Conservation (phyloP, 2,888 invertebrate genomes). For the Elmis aenea region DNA sequence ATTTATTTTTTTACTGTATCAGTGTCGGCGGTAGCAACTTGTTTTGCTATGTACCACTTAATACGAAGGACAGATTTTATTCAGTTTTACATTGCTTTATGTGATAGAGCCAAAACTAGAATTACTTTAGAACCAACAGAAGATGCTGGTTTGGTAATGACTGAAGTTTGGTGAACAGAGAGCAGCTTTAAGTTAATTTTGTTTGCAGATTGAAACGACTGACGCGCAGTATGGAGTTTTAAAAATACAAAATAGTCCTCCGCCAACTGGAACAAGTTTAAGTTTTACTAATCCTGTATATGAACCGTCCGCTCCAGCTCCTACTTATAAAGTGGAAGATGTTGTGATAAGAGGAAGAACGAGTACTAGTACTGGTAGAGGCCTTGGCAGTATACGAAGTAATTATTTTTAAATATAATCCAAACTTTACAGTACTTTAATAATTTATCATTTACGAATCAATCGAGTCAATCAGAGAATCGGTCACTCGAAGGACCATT, state of each 20-base stretch:
- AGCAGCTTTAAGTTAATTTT: conserved; percentile 8
- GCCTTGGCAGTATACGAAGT: conserved; percentile 53
- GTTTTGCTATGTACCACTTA: conserved; percentile 72
- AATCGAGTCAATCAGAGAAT: no score
- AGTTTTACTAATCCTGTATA: conserved; percentile 84
- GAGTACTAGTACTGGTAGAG: conserved; percentile 46
- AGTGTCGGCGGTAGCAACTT: conserved; percentile 68
- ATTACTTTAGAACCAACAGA: conserved; percentile 82
- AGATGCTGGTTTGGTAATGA: conserved; percentile 67
- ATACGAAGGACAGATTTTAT: conserved; percentile 78
- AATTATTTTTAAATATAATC: no score
- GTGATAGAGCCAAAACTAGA: conserved; percentile 67
- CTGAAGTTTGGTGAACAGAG: neutral
- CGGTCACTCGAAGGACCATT: no score
- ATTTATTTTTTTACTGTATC: conserved; percentile 82
- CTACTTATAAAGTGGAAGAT: conserved; percentile 69
- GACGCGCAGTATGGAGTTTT: conserved; percentile 70
- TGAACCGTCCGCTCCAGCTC: conserved; percentile 63
- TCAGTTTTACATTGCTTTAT: conserved; percentile 72
- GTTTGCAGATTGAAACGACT: conserved; percentile 56
- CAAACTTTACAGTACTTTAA: no score
- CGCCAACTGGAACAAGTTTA: conserved; percentile 54
- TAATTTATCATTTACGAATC: no score
- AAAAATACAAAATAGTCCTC: conserved; percentile 68
- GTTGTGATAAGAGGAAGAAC: conserved; percentile 62